phyloP scores from a whole-genome alignment of 2,888 invertebrate genomes.

The Ceratothoa steindachneri region DNA sequence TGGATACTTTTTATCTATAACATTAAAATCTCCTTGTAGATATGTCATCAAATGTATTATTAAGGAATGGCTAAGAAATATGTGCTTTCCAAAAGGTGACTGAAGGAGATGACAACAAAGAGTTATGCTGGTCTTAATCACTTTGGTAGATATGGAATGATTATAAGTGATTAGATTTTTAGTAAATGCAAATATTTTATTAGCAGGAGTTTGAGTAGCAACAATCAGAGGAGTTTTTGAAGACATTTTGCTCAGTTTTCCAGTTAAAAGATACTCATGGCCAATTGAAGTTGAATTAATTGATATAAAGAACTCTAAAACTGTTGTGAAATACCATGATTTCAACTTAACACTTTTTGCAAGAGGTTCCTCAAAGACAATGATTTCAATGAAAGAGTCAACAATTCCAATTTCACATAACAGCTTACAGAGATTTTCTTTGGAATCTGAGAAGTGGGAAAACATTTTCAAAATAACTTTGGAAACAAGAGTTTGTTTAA shows the following conservation, averaged over 20 bases:
- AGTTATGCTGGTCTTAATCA: background rate
- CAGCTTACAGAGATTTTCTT: background rate
- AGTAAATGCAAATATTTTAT: background rate
- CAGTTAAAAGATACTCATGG: background rate
- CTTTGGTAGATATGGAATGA: background rate
- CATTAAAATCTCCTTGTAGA: background rate
- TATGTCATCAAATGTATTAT: background rate
- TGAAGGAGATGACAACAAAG: background rate
- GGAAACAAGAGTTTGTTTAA: background rate
- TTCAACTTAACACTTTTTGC: background rate
- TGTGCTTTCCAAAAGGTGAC: background rate
- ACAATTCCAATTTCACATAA: background rate
- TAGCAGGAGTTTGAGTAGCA: background rate
- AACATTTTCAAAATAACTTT: background rate
- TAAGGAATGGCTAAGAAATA: background rate
- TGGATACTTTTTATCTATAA: background rate
- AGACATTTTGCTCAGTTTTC: background rate
- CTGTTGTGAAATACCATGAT: background rate
- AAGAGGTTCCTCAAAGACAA: background rate
- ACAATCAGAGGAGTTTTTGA: background rate
- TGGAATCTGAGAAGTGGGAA: background rate
- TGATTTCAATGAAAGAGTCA: background rate
- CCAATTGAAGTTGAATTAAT: slow-evolving; percentile 1
- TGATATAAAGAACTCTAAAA: background rate
- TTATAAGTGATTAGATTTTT: slow-evolving; percentile 1